Evolutionary conservation across 2,113 vertebrate species (phyloP), one percentile per base, ranked within the genome.

Genomic region (Nibea albiflora): DNA sequence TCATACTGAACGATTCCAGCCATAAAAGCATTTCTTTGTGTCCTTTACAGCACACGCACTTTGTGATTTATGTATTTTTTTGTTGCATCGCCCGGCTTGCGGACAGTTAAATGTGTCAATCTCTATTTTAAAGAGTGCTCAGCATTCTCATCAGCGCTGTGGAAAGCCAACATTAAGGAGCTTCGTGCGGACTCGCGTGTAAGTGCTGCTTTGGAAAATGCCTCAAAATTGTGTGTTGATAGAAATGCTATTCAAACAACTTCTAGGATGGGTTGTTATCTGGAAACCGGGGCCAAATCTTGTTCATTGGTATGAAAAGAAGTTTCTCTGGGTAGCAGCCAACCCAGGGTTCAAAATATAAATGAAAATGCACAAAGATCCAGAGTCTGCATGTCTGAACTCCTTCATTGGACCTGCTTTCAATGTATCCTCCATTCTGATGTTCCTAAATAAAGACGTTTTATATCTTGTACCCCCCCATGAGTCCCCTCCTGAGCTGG

Each of bases 381-480:
- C 60, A 68, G n/a, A 76, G 22, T 31, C n/a, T 42, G 39, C 58
- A 28, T 68, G 26, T 71, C 63, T 65, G 63, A 63, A 57, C 54
- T 0, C 28, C 35, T 61, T 49, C 42, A 7, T n/a, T 24, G 60
- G 47, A 66, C 39, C 24, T 68, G 60, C 44, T 72, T 72, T 26
- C 56, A 58, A 56, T 50, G 61, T 47, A 65, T 50, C 70, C 28
- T 76, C 56, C 53, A 46, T 52, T 44, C 35, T 65, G 22, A 9
- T 71, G 64, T 63, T 24, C 20, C 80, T 71, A 66, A 73, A 83
- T 84, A 78, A 83, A 86, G 64, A 73, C 64, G 65, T 65, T 81
- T 60, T 31, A 16, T 69, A 44, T 53, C 6, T 58, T 69, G 63
- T 26, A 17, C 4, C 2, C 17, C 53, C 64, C n/a, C n/a, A n/a